Percentiles rank a stretch among this genome's conserved stretches.
phyloP scores from a whole-genome alignment of 2,888 invertebrate species.

The Diploptera punctata region DNA sequence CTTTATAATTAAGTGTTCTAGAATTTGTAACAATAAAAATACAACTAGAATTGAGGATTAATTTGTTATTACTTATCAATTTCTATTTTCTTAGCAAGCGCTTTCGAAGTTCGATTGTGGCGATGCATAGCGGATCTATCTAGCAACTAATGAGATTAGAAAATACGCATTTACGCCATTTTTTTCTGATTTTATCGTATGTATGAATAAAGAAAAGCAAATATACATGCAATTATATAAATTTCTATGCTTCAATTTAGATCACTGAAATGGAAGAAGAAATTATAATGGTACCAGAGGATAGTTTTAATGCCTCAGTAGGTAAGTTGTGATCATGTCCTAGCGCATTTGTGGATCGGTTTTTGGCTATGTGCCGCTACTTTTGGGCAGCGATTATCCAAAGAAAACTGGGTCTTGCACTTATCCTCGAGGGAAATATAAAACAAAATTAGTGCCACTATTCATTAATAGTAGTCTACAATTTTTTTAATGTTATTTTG shows the following conservation, averaged over 20 bases:
- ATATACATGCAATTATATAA: no score
- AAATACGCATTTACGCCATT: background rate
- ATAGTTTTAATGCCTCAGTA: conserved; percentile 16
- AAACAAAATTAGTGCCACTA: background rate
- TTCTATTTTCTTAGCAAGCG: no score
- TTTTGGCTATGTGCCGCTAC: conserved; percentile 26
- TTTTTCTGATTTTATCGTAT: no score
- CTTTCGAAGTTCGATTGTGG: background rate
- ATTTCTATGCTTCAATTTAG: no score
- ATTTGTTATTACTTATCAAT: no score
- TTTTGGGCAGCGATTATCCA: conserved; percentile 6
- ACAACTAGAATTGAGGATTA: no score
- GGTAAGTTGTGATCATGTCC: conserved; percentile 21
- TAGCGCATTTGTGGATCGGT: conserved; percentile 21
- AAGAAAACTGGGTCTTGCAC: background rate
- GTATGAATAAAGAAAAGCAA: no score
- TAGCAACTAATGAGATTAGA: background rate
- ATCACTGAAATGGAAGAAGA: conserved; percentile 36
- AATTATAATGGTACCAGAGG: conserved; percentile 34
- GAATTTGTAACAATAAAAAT: no score
- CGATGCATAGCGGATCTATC: background rate
- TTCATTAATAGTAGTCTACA: no score
- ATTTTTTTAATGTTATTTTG: no score
- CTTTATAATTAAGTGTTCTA: no score
- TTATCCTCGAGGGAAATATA: conserved; percentile 8